Conservation (phyloP, 2,888 invertebrate genomes). For the Ophioninae sp. region DNA sequence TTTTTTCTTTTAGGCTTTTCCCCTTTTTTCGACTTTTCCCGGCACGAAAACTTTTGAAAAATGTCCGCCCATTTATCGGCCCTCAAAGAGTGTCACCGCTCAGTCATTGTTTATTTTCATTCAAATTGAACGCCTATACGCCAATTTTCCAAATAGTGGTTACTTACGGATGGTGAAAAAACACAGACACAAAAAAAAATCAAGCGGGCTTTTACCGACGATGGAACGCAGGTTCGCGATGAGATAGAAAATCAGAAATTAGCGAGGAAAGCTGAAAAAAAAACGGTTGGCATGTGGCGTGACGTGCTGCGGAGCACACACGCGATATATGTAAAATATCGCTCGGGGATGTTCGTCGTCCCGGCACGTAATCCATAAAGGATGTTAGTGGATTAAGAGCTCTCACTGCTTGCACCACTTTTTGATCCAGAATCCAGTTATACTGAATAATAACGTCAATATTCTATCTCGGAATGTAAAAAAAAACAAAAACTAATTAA, state of each 20-base stretch:
- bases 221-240: slow-evolving; percentile 22
- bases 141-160: neutral
- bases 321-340: slow-evolving; percentile 55
- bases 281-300: slow-evolving; percentile 51
- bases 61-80: neutral
- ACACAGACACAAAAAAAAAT: slow-evolving; percentile 19
- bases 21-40: too few species aligned
- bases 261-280: slow-evolving; percentile 60
- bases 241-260: slow-evolving; percentile 57
- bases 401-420: slow-evolving; percentile 54
- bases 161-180: neutral
- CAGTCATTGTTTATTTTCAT: neutral
- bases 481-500: neutral
- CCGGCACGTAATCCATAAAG: slow-evolving; percentile 58
- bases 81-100: neutral
- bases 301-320: slow-evolving; percentile 49
- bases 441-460: slow-evolving; percentile 10
- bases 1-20: too few species aligned
- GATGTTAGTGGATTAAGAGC: slow-evolving; percentile 62
- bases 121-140: neutral
- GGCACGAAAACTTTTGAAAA: neutral
- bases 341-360: slow-evolving; percentile 53
- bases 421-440: slow-evolving; percentile 29
- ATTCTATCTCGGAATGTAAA: neutral
- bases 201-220: slow-evolving; percentile 25